These are phyloP conservation scores for Muscicapa adusta DNA, from an alignment of 2,113 vertebrate species.

Conservation along the genomic window DNA sequence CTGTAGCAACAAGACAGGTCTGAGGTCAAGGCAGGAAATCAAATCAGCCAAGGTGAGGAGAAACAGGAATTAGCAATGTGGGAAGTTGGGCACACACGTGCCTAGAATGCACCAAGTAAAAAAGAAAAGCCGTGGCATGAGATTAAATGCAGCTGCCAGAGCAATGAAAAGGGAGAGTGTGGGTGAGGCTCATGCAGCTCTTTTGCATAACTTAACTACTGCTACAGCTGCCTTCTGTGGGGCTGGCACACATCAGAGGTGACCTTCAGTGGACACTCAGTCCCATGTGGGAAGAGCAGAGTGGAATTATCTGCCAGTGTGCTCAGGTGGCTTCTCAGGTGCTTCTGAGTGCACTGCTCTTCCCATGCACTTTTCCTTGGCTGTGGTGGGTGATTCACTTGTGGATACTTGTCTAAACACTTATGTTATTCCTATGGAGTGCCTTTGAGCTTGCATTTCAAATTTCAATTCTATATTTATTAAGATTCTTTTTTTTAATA, in stretches of 20 bases:
- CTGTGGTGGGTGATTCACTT: background rate
- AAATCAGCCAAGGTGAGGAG: background rate
- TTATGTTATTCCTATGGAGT: background rate
- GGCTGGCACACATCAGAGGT: background rate
- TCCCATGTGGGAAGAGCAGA: background rate
- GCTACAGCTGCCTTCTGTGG: background rate
- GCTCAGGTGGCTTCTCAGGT: background rate
- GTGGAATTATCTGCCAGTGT: background rate
- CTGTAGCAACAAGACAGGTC: background rate
- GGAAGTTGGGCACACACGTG: background rate
- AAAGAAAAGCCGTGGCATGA: background rate
- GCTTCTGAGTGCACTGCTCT: background rate
- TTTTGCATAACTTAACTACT: background rate
- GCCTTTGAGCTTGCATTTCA: background rate
- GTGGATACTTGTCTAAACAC: background rate
- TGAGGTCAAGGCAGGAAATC: background rate
- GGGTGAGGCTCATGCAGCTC: background rate
- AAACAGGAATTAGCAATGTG: background rate
- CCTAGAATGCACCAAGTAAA: background rate
- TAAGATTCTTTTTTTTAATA: background rate
- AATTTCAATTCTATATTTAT: background rate
- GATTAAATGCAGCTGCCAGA: background rate
- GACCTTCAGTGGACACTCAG: background rate
- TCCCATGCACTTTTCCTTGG: background rate
- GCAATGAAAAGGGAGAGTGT: background rate